Conservation (phyloP, 2,113 vertebrate genomes). For the Otus sunia region DNA sequence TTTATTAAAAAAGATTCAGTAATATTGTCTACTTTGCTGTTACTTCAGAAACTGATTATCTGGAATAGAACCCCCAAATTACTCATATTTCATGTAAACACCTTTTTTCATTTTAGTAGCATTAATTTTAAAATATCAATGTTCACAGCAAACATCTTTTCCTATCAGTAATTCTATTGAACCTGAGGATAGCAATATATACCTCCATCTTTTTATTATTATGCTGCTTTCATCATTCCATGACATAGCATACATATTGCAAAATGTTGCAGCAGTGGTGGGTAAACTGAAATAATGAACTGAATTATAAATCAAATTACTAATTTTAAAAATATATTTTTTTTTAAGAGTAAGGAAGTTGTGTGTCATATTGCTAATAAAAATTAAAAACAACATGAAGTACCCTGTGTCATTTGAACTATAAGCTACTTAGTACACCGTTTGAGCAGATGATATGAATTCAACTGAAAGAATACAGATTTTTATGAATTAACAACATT, state of each 20-base stretch:
- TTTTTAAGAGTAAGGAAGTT: not conserved
- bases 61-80: not conserved
- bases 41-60: not conserved
- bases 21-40: not conserved
- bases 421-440: not conserved
- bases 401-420: not conserved
- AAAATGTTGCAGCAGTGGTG: constrained; percentile 56
- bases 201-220: not conserved
- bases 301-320: constrained; percentile 24
- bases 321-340: not conserved
- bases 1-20: not conserved
- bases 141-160: not conserved
- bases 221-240: constrained; percentile 73
- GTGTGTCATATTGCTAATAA: not conserved
- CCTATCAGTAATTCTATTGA: not conserved
- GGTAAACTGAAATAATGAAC: constrained; percentile 4
- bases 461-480: not conserved
- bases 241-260: constrained; percentile 39
- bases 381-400: not conserved
- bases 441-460: not conserved
- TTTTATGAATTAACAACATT: not conserved
- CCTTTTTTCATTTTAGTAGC: not conserved
- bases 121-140: not conserved
- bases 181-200: not conserved
- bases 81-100: not conserved